Conservation (phyloP, 2,797 vertebrate species). For the Onychomys leucogaster region DNA sequence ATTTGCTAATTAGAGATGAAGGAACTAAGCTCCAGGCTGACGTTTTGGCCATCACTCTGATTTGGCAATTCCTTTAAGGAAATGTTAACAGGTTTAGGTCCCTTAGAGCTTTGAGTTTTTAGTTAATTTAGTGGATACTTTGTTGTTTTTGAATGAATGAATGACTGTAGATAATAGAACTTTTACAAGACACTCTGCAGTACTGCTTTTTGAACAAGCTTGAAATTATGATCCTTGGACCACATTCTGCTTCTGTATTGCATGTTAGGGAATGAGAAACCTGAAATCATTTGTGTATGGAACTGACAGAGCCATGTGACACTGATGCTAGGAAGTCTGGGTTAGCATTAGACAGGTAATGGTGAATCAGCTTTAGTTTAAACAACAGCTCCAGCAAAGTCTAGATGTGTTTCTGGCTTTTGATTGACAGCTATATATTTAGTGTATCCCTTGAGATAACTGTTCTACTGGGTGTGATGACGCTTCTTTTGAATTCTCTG, state of each 20-base stretch:
- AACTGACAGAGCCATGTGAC: constrained; percentile 54
- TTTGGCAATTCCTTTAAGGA: constrained; percentile 16
- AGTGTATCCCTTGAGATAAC: not conserved
- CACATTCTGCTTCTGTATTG: constrained; percentile 54
- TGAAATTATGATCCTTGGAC: constrained; percentile 47
- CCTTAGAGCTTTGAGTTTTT: not conserved
- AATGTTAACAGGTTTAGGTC: not conserved
- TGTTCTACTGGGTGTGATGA: not conserved
- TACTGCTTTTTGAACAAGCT: constrained; percentile 10
- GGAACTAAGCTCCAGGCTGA: not conserved
- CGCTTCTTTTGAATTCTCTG: not conserved
- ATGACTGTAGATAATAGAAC: not conserved
- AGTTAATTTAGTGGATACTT: not conserved
- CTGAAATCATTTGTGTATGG: constrained; percentile 58
- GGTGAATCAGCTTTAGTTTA: constrained; percentile 35
- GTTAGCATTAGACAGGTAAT: not conserved
- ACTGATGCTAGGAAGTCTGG: constrained; percentile 49
- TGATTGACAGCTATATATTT: not conserved
- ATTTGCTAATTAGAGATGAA: constrained; percentile 11
- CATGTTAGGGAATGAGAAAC: constrained; percentile 40
- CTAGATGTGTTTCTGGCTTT: not conserved
- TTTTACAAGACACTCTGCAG: not conserved
- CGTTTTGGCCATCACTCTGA: not conserved
- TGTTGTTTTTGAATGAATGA: not conserved
- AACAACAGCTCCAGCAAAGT: not conserved